Evolutionary conservation across 2,888 invertebrate species (phyloP).

Genomic region (Amiota minor): DNA sequence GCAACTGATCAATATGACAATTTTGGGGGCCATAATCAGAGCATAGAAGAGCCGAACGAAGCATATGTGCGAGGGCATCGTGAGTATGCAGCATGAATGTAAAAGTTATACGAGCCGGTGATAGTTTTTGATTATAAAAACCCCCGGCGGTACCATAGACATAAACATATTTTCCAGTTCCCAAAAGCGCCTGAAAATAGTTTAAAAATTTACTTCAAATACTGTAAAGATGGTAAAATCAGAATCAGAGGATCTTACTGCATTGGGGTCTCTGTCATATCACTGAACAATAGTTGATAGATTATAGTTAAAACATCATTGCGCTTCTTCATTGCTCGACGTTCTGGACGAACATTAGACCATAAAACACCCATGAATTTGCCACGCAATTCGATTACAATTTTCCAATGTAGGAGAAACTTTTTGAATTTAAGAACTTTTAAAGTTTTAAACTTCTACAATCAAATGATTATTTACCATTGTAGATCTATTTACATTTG

Average conservation of each 20-base stretch:
- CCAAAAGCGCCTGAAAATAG: conserved; percentile 44
- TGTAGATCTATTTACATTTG: too few relatives aligned
- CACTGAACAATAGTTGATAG: conserved; percentile 56
- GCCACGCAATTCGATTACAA: conserved; percentile 56
- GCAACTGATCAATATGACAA: background rate
- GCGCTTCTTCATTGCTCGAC: conserved; percentile 43
- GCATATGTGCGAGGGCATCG: too few relatives aligned
- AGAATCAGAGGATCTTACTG: conserved; percentile 51
- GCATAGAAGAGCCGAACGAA: too few relatives aligned
- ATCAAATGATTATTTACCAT: background rate
- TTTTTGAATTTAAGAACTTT: conserved; percentile 42
- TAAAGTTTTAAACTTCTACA: conserved; percentile 58
- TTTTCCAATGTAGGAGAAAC: conserved; percentile 52
- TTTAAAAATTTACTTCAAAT: background rate
- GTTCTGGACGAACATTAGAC: conserved; percentile 41
- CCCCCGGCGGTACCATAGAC: background rate
- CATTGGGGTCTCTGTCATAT: conserved; percentile 49
- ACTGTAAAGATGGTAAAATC: background rate
- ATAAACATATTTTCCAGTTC: conserved; percentile 41
- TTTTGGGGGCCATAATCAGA: background rate
- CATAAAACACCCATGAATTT: conserved; percentile 48
- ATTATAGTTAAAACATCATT: conserved; percentile 58
- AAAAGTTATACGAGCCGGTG: too few relatives aligned
- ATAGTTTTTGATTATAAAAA: too few relatives aligned
- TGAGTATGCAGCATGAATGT: too few relatives aligned